Percentiles rank a stretch among this genome's conserved stretches.
Evolutionary conservation across 2,888 invertebrate species (phyloP).

Genomic region (Ophion ellenae): DNA sequence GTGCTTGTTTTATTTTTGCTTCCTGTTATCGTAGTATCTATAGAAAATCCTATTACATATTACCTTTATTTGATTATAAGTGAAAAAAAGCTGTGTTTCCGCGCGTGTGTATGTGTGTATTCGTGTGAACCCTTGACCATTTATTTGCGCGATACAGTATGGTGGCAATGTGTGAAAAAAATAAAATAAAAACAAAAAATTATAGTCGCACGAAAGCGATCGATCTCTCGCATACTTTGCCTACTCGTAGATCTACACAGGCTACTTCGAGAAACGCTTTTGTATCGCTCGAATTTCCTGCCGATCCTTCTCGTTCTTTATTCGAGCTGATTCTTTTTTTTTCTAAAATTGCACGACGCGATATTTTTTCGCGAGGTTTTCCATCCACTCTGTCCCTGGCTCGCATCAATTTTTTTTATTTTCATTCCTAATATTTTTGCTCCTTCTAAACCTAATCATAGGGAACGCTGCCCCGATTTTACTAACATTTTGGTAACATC

Average conservation of each 20-base stretch:
- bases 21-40: slow-evolving; percentile 69
- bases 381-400: slow-evolving; percentile 11
- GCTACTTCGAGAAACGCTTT: slow-evolving; percentile 59
- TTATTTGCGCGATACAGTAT: slow-evolving; percentile 71
- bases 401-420: slow-evolving; percentile 15
- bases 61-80: slow-evolving; percentile 72
- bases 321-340: slow-evolving; percentile 18
- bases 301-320: slow-evolving; percentile 62
- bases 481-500: slow-evolving; percentile 84
- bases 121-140: slow-evolving; percentile 71
- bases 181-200: slow-evolving; percentile 57
- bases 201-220: slow-evolving; percentile 66
- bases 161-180: slow-evolving; percentile 71
- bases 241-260: slow-evolving; percentile 55
- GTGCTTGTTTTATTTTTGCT: slow-evolving; percentile 66
- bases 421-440: slow-evolving; percentile 40
- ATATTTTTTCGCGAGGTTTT: slow-evolving; percentile 13
- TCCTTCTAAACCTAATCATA: slow-evolving; percentile 80
- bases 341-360: slow-evolving; percentile 63
- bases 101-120: slow-evolving; percentile 65
- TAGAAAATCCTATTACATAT: slow-evolving; percentile 73
- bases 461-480: slow-evolving; percentile 77
- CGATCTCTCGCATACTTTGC: slow-evolving; percentile 55
- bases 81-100: slow-evolving; percentile 70
- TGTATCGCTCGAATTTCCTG: slow-evolving; percentile 69